Conservation (phyloP, 2,888 invertebrate species). For the Entomobrya proxima region DNA sequence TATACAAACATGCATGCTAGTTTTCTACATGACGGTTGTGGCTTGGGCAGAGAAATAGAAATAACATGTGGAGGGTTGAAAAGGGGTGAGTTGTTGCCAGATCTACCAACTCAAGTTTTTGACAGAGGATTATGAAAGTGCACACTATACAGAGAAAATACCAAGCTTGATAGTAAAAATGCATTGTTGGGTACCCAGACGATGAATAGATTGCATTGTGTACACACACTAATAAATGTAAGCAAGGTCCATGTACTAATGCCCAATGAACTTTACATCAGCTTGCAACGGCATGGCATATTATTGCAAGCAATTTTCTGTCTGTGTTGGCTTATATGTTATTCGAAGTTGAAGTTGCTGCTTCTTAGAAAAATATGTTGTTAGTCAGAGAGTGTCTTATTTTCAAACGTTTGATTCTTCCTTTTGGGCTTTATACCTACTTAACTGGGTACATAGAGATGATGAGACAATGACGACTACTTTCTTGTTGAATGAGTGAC, state of each 20-base stretch:
- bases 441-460: no score
- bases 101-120: background rate
- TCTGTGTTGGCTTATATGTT: no score
- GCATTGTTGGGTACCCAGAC: background rate
- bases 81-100: conserved; percentile 27
- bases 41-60: no score
- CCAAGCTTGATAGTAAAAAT: background rate
- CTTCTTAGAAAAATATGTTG: no score
- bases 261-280: background rate
- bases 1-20: conserved; percentile 4
- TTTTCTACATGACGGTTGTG: no score
- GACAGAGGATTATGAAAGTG: background rate
- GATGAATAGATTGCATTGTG: background rate
- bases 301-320: background rate
- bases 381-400: no score
- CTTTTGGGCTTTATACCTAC: no score
- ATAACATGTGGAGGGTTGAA: background rate
- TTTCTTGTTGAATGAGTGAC: no score
- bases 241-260: background rate
- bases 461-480: no score
- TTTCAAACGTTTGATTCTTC: no score
- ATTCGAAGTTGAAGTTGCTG: no score
- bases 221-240: background rate
- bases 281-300: background rate
- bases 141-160: background rate